Conservation (phyloP, 2,888 invertebrate genomes). For the Dorcus hopei region DNA sequence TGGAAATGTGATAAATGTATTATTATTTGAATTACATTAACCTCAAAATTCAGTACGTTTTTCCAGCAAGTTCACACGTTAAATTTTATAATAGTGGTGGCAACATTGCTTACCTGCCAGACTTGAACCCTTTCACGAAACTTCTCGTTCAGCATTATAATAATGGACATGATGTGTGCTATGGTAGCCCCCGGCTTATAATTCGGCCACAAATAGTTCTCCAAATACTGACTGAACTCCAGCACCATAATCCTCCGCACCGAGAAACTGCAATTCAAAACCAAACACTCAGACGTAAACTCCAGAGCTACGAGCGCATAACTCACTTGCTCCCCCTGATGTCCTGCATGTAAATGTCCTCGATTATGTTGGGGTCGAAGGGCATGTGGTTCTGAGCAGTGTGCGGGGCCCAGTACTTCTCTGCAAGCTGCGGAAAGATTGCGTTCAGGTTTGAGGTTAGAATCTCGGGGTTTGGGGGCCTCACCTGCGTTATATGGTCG, state of each 20-base stretch:
- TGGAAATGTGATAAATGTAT: too few relatives aligned
- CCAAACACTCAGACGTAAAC: neutral
- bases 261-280: slow-evolving; percentile 58
- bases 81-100: too few relatives aligned
- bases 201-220: slow-evolving; percentile 96
- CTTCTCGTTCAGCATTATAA: slow-evolving; percentile 98
- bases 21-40: too few relatives aligned
- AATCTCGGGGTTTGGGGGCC: neutral
- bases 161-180: slow-evolving; percentile 93
- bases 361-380: slow-evolving; percentile 76
- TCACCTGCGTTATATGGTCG: slow-evolving; percentile 84
- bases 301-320: slow-evolving; percentile 17
- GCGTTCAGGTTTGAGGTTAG: slow-evolving; percentile 20
- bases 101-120: slow-evolving; percentile 68
- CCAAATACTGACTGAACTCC: slow-evolving; percentile 96
- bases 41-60: too few relatives aligned
- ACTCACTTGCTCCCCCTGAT: slow-evolving; percentile 76
- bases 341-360: slow-evolving; percentile 85
- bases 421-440: slow-evolving; percentile 68
- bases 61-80: too few relatives aligned
- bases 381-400: slow-evolving; percentile 68
- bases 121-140: slow-evolving; percentile 94
- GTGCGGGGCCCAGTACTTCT: slow-evolving; percentile 90
- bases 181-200: slow-evolving; percentile 76
- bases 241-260: slow-evolving; percentile 91